Conservation (phyloP, 2,888 invertebrate genomes). For the Cataglyphis rosenhaueri region DNA sequence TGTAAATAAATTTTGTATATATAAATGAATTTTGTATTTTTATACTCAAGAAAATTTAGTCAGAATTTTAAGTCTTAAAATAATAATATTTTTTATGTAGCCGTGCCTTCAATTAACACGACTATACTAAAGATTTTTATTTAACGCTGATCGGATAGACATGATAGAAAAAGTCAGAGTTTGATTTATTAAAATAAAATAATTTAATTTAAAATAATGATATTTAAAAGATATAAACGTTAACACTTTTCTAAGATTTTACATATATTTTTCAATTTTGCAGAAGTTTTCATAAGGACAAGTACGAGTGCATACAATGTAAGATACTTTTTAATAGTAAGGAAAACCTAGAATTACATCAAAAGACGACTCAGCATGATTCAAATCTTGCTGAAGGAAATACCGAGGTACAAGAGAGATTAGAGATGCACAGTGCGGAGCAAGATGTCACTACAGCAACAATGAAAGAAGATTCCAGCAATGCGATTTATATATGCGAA, state of each 20-base stretch:
- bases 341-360: slow-evolving; percentile 87
- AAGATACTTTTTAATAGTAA: slow-evolving; percentile 86
- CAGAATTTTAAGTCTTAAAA: background rate
- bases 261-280: slow-evolving; percentile 30
- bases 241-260: no score
- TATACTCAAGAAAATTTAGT: background rate
- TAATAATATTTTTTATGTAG: slow-evolving; percentile 6
- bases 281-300: slow-evolving; percentile 87
- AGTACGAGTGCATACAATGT: slow-evolving; percentile 88
- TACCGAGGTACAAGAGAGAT: slow-evolving; percentile 62
- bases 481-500: slow-evolving; percentile 86
- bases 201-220: no score
- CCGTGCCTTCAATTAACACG: no score
- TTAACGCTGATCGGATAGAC: no score
- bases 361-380: slow-evolving; percentile 86
- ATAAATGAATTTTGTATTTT: background rate
- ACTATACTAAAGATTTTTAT: no score
- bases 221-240: no score
- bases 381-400: slow-evolving; percentile 86
- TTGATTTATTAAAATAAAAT: no score
- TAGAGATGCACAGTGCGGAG: background rate
- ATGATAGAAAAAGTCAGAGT: no score
- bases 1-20: background rate
- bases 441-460: slow-evolving; percentile 8
- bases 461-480: slow-evolving; percentile 35